phyloP scores from a whole-genome alignment of 2,888 invertebrate genomes.

The Campoplex nolae region DNA sequence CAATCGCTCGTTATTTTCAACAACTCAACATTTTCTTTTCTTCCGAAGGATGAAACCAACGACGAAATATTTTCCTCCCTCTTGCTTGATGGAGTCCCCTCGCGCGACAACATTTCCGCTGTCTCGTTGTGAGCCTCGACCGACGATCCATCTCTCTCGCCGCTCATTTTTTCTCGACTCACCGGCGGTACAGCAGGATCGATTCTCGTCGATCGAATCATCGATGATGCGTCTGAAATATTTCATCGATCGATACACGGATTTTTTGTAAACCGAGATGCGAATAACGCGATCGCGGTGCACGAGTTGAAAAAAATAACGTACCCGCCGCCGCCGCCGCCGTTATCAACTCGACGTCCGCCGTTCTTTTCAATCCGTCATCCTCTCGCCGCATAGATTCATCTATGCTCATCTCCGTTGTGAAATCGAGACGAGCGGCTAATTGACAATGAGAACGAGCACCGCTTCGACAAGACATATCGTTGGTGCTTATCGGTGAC shows the following conservation, averaged over 20 bases:
- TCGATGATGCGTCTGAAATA: conserved; percentile 47
- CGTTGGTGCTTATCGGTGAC: conserved; percentile 78
- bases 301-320: no score
- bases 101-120: conserved; percentile 67
- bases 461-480: conserved; percentile 78
- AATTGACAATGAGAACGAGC: conserved; percentile 75
- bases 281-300: background rate
- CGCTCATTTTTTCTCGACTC: no score
- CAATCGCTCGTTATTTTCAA: conserved; percentile 69
- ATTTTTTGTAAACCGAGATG: background rate
- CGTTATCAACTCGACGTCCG: conserved; percentile 49
- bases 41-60: conserved; percentile 16
- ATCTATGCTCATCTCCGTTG: conserved; percentile 79
- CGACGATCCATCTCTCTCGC: no score
- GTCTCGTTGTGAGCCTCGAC: conserved; percentile 43
- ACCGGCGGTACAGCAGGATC: no score
- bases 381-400: conserved; percentile 58
- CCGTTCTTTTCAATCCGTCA: conserved; percentile 59
- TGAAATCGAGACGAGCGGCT: conserved; percentile 77
- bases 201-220: conserved; percentile 37
- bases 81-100: conserved; percentile 52
- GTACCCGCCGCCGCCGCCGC: no score
- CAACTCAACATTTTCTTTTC: conserved; percentile 63
- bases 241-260: no score
- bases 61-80: conserved; percentile 62